Evolutionary conservation across 2,888 invertebrate genomes (phyloP).

Genomic region (Elysia crispata): DNA sequence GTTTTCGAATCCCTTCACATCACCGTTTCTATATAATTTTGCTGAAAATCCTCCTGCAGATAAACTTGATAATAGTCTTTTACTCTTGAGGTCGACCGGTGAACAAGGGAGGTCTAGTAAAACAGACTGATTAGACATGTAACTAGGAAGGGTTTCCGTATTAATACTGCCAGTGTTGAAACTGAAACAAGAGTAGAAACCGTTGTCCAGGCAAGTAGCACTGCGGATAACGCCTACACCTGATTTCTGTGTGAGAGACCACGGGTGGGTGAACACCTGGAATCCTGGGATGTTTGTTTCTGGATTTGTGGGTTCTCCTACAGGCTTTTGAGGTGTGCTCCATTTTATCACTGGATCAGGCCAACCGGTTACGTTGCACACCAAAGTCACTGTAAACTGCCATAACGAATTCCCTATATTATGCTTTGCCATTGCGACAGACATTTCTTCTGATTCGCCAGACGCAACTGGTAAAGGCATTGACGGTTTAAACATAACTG

Average conservation of each 20-base stretch:
- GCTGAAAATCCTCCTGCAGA: too few relatives aligned
- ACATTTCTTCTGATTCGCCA: background rate
- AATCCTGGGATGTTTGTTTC: background rate
- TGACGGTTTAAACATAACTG: background rate
- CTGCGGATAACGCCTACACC: conserved; percentile 27
- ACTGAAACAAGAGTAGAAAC: conserved; percentile 31
- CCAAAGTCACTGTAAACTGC: conserved; percentile 2
- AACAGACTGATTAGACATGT: background rate
- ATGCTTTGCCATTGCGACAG: too few relatives aligned
- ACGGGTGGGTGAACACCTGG: background rate
- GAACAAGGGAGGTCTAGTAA: conserved; percentile 20
- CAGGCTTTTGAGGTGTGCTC: background rate
- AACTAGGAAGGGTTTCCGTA: too few relatives aligned
- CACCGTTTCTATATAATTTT: too few relatives aligned
- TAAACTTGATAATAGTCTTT: too few relatives aligned
- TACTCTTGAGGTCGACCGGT: conserved; percentile 22
- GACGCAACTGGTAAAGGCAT: background rate
- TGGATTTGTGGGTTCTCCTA: background rate
- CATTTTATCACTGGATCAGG: conserved; percentile 34
- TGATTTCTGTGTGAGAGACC: background rate
- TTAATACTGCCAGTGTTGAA: conserved; percentile 15
- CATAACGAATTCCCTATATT: background rate
- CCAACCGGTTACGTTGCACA: conserved; percentile 34
- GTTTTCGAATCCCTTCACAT: too few relatives aligned
- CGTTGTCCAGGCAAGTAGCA: conserved; percentile 35